These are phyloP conservation scores for Paelopatides confundens DNA, from an alignment of 53 echinoderm and acorn worm species.

Conservation along the genomic window DNA sequence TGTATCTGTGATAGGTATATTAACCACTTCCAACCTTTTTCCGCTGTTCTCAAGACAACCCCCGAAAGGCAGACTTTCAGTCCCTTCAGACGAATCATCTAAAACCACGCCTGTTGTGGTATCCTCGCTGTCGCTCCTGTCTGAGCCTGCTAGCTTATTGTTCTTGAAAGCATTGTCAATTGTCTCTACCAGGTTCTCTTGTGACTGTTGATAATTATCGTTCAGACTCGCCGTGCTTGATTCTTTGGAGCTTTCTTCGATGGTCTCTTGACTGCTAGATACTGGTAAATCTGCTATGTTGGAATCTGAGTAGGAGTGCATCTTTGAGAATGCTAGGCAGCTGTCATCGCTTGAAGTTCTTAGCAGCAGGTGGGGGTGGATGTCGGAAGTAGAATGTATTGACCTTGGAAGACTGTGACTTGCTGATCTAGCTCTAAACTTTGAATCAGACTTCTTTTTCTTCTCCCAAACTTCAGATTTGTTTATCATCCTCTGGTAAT, in stretches of 20 bases:
- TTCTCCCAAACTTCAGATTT: slow-evolving; percentile 42
- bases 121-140: slow-evolving; percentile 52
- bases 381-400: slow-evolving; percentile 28
- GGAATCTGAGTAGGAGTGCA: slow-evolving; percentile 79
- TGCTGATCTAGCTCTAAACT: slow-evolving; percentile 58
- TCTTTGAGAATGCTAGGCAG: slow-evolving; percentile 59
- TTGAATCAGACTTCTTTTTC: slow-evolving; percentile 31
- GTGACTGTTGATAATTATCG: slow-evolving; percentile 47
- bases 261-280: slow-evolving; percentile 54
- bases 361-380: slow-evolving; percentile 63
- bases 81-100: slow-evolving; percentile 53
- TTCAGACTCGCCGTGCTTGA: slow-evolving; percentile 49
- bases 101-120: slow-evolving; percentile 46
- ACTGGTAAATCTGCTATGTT: slow-evolving; percentile 63
- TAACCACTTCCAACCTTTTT: neutral
- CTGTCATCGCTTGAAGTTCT: slow-evolving; percentile 74
- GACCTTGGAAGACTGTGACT: slow-evolving; percentile 57
- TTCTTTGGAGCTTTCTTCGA: slow-evolving; percentile 48
- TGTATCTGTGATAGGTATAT: neutral
- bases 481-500: slow-evolving; percentile 70
- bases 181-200: slow-evolving; percentile 83
- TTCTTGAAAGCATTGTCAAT: slow-evolving; percentile 84
- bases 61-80: slow-evolving; percentile 7
- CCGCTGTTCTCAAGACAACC: neutral
- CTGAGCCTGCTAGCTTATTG: slow-evolving; percentile 12